Conservation (phyloP, 2,797 vertebrate species). For the Myotis pilosus region DNA sequence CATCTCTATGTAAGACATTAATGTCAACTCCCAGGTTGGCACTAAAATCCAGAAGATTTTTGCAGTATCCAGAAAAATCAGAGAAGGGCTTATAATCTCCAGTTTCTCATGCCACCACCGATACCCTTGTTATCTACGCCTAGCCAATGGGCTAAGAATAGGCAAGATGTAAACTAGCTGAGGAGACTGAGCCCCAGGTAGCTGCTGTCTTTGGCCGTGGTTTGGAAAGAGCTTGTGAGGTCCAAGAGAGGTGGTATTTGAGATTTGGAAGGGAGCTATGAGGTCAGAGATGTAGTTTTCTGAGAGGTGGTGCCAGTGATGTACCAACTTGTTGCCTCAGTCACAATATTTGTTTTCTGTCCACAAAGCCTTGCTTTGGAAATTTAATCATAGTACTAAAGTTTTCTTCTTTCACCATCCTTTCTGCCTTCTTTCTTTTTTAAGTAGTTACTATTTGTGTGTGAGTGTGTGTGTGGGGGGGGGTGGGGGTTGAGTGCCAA, state of each 20-base stretch:
- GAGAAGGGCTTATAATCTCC: neutral
- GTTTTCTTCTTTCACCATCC: neutral
- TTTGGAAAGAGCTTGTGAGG: neutral
- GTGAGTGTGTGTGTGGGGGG: neutral
- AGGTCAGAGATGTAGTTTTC: neutral
- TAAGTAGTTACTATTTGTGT: neutral
- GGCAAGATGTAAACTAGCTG: neutral
- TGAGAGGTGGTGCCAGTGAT: neutral
- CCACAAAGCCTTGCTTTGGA: neutral
- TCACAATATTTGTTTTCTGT: constrained; percentile 14
- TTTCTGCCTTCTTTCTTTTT: neutral
- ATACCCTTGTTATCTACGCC: neutral
- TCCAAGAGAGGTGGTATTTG: neutral
- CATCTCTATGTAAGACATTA: neutral
- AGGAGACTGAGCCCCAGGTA: neutral
- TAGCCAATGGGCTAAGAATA: neutral
- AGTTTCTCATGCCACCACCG: neutral
- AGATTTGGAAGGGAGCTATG: neutral
- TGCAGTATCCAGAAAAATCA: neutral
- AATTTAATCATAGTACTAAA: neutral
- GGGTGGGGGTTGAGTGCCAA: no score
- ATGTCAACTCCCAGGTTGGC: neutral
- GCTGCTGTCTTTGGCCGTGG: neutral
- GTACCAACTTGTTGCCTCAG: neutral
- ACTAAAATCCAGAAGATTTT: neutral